Base-by-base conservation (phyloP, 2,797 vertebrate species). In the Myotis daubentonii region DNA sequence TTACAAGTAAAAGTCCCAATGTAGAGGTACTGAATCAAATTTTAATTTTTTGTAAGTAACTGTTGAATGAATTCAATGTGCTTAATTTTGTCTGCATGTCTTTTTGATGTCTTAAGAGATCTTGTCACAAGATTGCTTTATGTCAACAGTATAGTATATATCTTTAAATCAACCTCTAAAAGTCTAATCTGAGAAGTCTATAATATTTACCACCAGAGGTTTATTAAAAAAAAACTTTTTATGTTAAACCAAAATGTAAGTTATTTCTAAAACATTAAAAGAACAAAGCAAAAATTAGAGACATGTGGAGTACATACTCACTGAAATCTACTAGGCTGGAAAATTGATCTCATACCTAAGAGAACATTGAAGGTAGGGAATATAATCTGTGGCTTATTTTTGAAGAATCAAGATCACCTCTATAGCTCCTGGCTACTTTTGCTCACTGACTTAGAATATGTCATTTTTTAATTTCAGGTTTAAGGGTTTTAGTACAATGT, bases 181-280 rank as follows among this genome's bases (percentile, higher is more conserved):
- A 96, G 74, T 92, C 55, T 97, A 96, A 98, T 97, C 95, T 98
- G 89, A 95, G 75, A 97, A 95, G 93, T 66, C 95, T 97, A 94
- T 97, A 97, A 89, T 89, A 97, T 97, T 97, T 95, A 93, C 89
- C 93, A 90, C 96, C 91, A 97, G 96, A 97, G 97, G 84, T 93
- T 96, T 97, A 97, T 95, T 96, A 62, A 62, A 96, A 82, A 96
- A 93, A 97, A 96, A 93, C 47, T 96, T 95, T 91, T 97, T 97
- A 95, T 94, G 11, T 80, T 97, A 97, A 93, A 62, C 16, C 12
- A 12, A 83, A 82, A 65, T 38, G 17, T 47, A 75, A 30, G 57
- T 70, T 57, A 22, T 81, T 65, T 70, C 36, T 82, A 66, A 92
- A 79, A 84, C 55, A 51, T 33, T 57, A 83, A 94, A 55, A 68